Evolutionary conservation across 2,113 vertebrate species (phyloP), one percentile per base, ranked within the genome.

Genomic region (Toxostoma redivivum): DNA sequence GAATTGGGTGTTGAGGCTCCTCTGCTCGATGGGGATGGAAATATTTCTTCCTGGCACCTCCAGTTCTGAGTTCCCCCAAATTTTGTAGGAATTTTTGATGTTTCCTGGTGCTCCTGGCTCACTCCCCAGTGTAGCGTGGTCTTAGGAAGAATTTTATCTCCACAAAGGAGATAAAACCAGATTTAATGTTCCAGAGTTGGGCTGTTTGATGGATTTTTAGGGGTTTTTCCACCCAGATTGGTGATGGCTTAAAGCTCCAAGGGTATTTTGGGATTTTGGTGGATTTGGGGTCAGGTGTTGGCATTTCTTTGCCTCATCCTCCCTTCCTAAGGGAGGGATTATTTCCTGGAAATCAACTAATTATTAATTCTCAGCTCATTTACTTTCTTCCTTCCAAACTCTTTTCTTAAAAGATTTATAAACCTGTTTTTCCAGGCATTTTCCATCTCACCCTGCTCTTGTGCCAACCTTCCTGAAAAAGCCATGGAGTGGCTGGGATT

Each of bases 81-180:
- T 40, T 12, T 11, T 21, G 11, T 19, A 10, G 9, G 44, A 7
- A 6, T 37, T 67, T 42, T 31, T 28, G 8, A 3, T 3, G 6
- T 35, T 72, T 44, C 2, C 0, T 3, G 16, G 33, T 0, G 0
- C 60, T 86, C 35, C 69, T 30, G 35, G 15, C 21, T 45, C 18
- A 4, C 1, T 28, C 31, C 48, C 0, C 1, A 1, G n/a, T 3
- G 33, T 13, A 38, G 6, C 1, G 14, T 28, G 48, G 44, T 45
- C 45, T 61, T 22, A 4, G 44, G 40, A 58, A 20, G n/a, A 18
- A 9, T 10, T 3, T 56, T 9, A 10, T 30, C 13, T 37, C 4
- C 40, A 84, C 50, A 17, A 61, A 22, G 57, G 48, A 74, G 33
- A 12, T 3, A 23, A 57, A 14, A 1, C 25, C 21, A 23, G 24